These are phyloP conservation scores for Aphodius sticticus DNA, from an alignment of 2,888 invertebrate genomes.

Conservation along the genomic window DNA sequence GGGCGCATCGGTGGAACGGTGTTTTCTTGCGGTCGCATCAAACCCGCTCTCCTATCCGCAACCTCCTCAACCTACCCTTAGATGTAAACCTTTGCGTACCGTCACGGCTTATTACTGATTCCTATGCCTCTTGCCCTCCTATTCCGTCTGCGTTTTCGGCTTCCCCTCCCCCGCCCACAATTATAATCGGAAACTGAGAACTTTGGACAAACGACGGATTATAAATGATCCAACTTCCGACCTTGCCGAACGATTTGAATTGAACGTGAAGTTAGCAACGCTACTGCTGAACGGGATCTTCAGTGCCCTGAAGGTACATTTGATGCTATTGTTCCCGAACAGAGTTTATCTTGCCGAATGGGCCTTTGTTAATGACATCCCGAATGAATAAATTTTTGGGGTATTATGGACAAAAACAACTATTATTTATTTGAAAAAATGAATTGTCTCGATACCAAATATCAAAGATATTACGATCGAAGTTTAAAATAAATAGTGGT, in stretches of 20 bases:
- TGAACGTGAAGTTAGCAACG: neutral
- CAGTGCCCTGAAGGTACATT: neutral
- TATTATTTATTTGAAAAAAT: too few relatives aligned
- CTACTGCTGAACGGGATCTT: neutral
- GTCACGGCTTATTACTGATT: conserved; percentile 35
- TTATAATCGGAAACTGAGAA: conserved; percentile 4
- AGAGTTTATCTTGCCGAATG: neutral
- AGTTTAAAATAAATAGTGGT: too few relatives aligned
- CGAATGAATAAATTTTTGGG: neutral
- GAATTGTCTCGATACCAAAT: too few relatives aligned
- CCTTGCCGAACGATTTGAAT: neutral
- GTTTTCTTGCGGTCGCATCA: conserved; percentile 29
- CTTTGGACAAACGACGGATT: conserved; percentile 9
- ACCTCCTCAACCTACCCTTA: conserved; percentile 12
- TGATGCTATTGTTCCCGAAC: neutral
- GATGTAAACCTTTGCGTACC: conserved; percentile 12
- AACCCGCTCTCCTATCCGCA: conserved; percentile 13
- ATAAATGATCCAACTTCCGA: conserved; percentile 25
- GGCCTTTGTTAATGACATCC: neutral
- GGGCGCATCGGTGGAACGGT: conserved; percentile 27
- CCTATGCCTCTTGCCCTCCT: conserved; percentile 8
- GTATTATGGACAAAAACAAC: too few relatives aligned
- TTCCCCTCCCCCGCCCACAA: neutral
- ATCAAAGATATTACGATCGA: too few relatives aligned
- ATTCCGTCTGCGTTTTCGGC: neutral